Base-by-base conservation (phyloP, 1,140 invertebrate species). In the Trachelipus rathkii region DNA sequence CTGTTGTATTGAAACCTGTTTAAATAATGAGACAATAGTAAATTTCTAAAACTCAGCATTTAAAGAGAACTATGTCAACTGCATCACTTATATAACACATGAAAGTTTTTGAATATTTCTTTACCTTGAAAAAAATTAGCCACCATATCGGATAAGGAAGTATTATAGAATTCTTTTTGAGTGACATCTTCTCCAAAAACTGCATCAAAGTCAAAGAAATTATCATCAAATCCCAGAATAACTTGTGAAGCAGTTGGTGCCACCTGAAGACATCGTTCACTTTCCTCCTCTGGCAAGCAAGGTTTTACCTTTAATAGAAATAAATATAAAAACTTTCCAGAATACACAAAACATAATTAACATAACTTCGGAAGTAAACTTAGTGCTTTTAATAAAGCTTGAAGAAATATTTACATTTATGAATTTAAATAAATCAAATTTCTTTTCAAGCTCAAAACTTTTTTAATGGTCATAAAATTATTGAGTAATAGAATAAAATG, bases 1-100 rank as follows among this genome's bases (percentile, higher is more conserved):
- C 88, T 21, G 93, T 91, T 33, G 90, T 89, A 84, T 91, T 90
- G 82, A 90, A 91, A 5, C 90, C 83, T 83, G 68, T 10, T 44
- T 73, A 9, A 77, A 43, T 33, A 45, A 46, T n/a, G 45, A n/a
- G 21, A 45, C 0, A 72, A 53, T 53, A 24, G 3, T 10, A 24
- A 10, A 44, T 7, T 10, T 15, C 0, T 21, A 75, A 73, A 7
- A 53, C 33, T 33, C 6, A 33, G 6, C 1, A 33, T 3, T 33
- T 33, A 33, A 33, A 33, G 33, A 3, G 6, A 33, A 33, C 33
- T 33, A 33, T 33, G 33, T 33, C 33, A 33, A 33, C 33, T 33
- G 6, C 6, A 33, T 33, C 6, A 33, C 33, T 33, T 33, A 33
- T 3, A 33, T 33, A n/a, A n/a, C n/a, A n/a, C n/a, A n/a, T 21